Percentiles rank a stretch among this genome's conserved stretches.
These are phyloP conservation scores for Eupleurogrammus muticus DNA, from an alignment of 2,797 vertebrate species.

Conservation along the genomic window DNA sequence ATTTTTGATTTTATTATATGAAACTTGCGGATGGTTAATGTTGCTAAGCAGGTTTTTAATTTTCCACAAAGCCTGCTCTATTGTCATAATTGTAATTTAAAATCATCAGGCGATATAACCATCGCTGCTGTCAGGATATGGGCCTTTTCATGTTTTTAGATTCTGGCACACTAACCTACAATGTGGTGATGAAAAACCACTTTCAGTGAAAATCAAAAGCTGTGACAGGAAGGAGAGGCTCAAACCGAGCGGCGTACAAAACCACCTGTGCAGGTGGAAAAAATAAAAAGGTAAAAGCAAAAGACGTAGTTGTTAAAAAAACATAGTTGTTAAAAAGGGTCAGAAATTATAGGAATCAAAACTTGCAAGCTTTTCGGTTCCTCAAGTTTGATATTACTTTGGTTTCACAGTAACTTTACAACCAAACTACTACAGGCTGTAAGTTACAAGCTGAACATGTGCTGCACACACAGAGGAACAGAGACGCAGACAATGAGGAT, in stretches of 20 bases:
- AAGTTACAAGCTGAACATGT: too few relatives aligned
- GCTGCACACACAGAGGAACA: too few relatives aligned
- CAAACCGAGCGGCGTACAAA: not conserved
- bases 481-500: too few relatives aligned
- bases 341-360: constrained; percentile 46
- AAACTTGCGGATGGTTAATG: too few relatives aligned
- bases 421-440: not conserved
- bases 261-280: too few relatives aligned
- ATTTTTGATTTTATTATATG: too few relatives aligned
- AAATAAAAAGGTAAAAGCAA: too few relatives aligned
- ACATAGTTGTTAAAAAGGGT: not conserved
- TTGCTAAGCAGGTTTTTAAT: too few relatives aligned
- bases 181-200: constrained; percentile 14
- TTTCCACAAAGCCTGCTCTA: not conserved
- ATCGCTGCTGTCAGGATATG: rapidly evolving
- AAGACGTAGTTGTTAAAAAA: too few relatives aligned
- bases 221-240: not conserved
- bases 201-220: constrained; percentile 3
- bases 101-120: too few relatives aligned
- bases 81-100: not conserved
- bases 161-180: constrained; percentile 37
- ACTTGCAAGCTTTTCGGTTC: constrained; percentile 57
- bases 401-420: constrained; percentile 23
- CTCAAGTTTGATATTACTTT: constrained; percentile 11
- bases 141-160: too few relatives aligned